Base-by-base conservation (phyloP, 1,140 invertebrate genomes). In the Plodia interpunctella region DNA sequence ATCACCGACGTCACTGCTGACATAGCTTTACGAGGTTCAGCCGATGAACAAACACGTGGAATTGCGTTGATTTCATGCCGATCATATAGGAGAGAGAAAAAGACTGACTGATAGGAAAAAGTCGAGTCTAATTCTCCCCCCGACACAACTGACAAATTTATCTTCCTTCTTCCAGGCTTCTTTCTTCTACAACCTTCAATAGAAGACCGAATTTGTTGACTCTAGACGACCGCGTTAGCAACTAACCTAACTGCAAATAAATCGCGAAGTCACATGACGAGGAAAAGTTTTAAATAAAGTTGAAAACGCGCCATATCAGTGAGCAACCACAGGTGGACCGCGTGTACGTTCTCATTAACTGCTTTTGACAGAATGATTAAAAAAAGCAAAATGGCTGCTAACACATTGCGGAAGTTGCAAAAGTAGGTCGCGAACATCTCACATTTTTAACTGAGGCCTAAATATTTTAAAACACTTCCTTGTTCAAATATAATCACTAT, bases 61-160 rank as follows among this genome's bases (percentile, higher is more conserved):
- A 9, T 28, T 55, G 57, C 55, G 81, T 65, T 63, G 74, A 66
- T 63, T 73, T 50, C 57, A 76, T 83, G 83, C 72, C 80, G 60
- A 68, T 62, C 79, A 76, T 86, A 88, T 88, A 88, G 86, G 86
- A 88, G 86, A 88, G 86, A 88, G 86, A 88, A 88, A 88, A 88
- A 88, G 86, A 88, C 86, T 88, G 86, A 88, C 86, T 88, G 69
- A 74, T 80, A 70, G 38, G 49, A 54, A 72, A 78, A 73, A 87
- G 83, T 68, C 80, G 25, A 77, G 86, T 80, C 86, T 57, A 76
- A 80, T 81, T 66, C 86, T 88, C 84, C 71, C 83, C 65, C 86
- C 86, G 72, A 86, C 77, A 86, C 78, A 72, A 72, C 74, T 71
- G 72, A 82, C 86, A 86, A 57, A n/a, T 52, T 60, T 49, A 54